Percentiles rank a stretch among this genome's conserved stretches.
Conservation (phyloP, 1,140 invertebrate genomes). For the Drosophila ambigua region DNA sequence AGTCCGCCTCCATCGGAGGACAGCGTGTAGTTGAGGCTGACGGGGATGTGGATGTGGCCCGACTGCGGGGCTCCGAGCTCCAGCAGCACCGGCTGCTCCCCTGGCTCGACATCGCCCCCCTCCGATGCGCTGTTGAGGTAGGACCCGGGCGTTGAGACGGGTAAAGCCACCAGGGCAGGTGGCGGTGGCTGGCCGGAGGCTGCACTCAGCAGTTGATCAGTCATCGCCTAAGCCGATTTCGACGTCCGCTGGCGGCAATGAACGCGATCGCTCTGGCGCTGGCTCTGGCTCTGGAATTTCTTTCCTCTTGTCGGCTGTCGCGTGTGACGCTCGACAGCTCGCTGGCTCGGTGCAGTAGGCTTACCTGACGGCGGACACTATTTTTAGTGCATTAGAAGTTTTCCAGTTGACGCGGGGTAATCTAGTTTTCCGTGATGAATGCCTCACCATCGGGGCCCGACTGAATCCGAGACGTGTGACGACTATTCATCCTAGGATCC, state of each 20-base stretch:
- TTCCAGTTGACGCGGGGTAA: slow-evolving; percentile 1
- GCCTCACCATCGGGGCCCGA: slow-evolving; percentile 26
- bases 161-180: slow-evolving; percentile 53
- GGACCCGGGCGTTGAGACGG: slow-evolving; percentile 50
- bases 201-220: slow-evolving; percentile 70
- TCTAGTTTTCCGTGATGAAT: slow-evolving; percentile 38
- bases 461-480: slow-evolving; percentile 47
- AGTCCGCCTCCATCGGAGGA: slow-evolving; percentile 50
- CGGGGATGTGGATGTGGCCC: too few relatives aligned
- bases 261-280: slow-evolving; percentile 23
- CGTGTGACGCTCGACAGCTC: too few relatives aligned
- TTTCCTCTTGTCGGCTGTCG: not conserved
- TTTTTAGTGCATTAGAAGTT: slow-evolving; percentile 48
- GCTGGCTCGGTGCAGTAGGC: too few relatives aligned
- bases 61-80: slow-evolving; percentile 62
- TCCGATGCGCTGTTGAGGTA: slow-evolving; percentile 52
- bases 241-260: slow-evolving; percentile 43
- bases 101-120: slow-evolving; percentile 40
- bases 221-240: slow-evolving; percentile 71
- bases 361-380: slow-evolving; percentile 11
- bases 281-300: slow-evolving; percentile 25
- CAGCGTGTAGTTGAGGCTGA: slow-evolving; percentile 59
- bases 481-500: slow-evolving; percentile 55
- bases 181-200: slow-evolving; percentile 50
- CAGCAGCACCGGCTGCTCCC: slow-evolving; percentile 69